Evolutionary conservation across 1,140 invertebrate species (phyloP), one percentile per base, ranked within the genome.

Genomic region (Nasonia longicornis): DNA sequence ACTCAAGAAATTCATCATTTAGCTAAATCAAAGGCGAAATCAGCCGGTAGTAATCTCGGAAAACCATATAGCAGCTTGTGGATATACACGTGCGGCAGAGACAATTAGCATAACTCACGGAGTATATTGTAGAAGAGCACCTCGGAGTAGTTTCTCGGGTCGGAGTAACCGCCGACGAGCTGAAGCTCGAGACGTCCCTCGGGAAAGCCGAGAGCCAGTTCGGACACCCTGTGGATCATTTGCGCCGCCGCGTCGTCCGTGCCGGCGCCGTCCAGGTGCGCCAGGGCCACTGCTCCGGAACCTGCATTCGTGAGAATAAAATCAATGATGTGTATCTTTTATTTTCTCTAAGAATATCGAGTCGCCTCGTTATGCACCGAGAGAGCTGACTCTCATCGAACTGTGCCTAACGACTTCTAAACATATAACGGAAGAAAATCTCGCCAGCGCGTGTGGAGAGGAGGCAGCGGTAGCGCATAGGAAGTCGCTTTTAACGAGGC

Each of bases 61-160:
- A 6, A 58, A 58, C 6, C 3, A 3, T 7, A 14, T 7, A 14
- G 12, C 12, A 20, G 20, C 16, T 1, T 58, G n/a, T 14, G 52
- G 26, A 1, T n/a, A 6, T n/a, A 58, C 20, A 58, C 6, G 4
- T 58, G 16, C 20, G 6, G 20, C 16, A 7, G n/a, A n/a, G 20
- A 58, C 52, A 58, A 58, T 58, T n/a, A 67, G 64, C 22, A 29
- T 31, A 67, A 94, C 96, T 94, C 91, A 98, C 97, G 94, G 91
- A 99, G 95, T 85, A 98, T 94, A 90, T 95, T 95, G 85, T 95
- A 95, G 87, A 97, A 97, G 42, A 98, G 92, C 87, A 97, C 95
- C 88, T 98, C 96, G n/a, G 96, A 96, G 86, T 95, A 95, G 80
- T 94, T 92, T 84, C 94, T 92, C 26, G 94, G 93, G 91, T 98